Base-by-base conservation (phyloP, 2,888 invertebrate genomes). In the Tricholauxania praeusta region DNA sequence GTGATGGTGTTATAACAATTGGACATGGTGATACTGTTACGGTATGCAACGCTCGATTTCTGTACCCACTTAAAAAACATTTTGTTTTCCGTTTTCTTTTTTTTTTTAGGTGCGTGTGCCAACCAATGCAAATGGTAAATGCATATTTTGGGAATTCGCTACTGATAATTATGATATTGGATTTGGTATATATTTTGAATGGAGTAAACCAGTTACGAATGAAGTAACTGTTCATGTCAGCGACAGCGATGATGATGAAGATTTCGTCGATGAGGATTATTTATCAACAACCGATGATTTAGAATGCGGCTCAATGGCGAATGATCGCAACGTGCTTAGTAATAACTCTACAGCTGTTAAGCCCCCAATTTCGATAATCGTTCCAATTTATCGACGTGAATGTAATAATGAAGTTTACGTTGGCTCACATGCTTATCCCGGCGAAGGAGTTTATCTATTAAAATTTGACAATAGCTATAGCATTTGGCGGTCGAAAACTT, bases 391-490 rank as follows among this genome's bases (percentile, higher is more conserved):
- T 88, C 91, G 99, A 82, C 91, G 99, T 76, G 99, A 99, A 87
- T 97, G 97, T 81, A 98, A 98, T 84, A 94, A 93, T 79, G 98
- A 97, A 89, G 97, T 99, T 0, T 98, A 98, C 84, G 97, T 96
- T n/a, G 98, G 98, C 12, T 96, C 96, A 74, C 99, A 99, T 88
- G 91, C 93, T 68, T 99, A 99, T 88, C 99, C 99, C 1, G 98
- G 98, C 3, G 94, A 96, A 88, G 99, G 99, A 19, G 96, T 98
- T 53, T 99, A 99, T 88, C 89, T 99, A 85, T 90, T 99, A 57
- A 99, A 99, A 89, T 99, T 99, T 88, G 99, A 99, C 89, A 99
- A 99, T 89, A 97, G 98, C 1, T 99, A 98, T 87, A 98, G 98
- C 71, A 90, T 99, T 79, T 99, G 99, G 99, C 92, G 99, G 82